These are phyloP conservation scores for Zaprionus gabonicus DNA, from an alignment of 1,140 invertebrate genomes.

Conservation along the genomic window DNA sequence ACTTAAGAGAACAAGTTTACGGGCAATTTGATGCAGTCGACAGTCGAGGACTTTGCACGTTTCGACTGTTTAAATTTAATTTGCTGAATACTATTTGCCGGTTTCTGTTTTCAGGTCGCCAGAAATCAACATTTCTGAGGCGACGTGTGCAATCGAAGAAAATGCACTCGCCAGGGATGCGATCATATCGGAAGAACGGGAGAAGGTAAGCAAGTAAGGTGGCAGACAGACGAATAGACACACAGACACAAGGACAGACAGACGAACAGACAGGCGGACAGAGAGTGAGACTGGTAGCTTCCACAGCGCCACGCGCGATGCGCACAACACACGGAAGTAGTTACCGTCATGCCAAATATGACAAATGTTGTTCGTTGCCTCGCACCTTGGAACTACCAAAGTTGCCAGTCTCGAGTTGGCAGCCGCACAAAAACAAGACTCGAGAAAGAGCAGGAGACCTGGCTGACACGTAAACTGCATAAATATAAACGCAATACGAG, in stretches of 20 bases:
- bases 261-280: neutral
- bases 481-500: slow-evolving; percentile 76
- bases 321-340: slow-evolving; percentile 69
- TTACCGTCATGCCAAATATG: slow-evolving; percentile 82
- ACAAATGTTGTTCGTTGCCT: slow-evolving; percentile 61
- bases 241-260: neutral
- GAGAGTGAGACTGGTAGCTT: neutral
- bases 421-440: slow-evolving; percentile 47
- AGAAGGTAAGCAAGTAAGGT: neutral
- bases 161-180: slow-evolving; percentile 56
- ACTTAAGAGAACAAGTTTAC: slow-evolving; percentile 47
- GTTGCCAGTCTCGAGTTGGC: slow-evolving; percentile 6
- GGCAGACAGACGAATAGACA: neutral
- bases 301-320: neutral
- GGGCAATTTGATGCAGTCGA: slow-evolving; percentile 48
- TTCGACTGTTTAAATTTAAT: slow-evolving; percentile 79
- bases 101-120: slow-evolving; percentile 70
- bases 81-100: slow-evolving; percentile 49
- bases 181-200: neutral
- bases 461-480: slow-evolving; percentile 78
- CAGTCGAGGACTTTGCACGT: slow-evolving; percentile 64
- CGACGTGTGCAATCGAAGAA: slow-evolving; percentile 76
- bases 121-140: slow-evolving; percentile 75
- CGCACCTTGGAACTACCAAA: neutral
- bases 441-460: slow-evolving; percentile 12